Conservation (phyloP, 2,797 vertebrate genomes). For the Malacoctenus gilli region DNA sequence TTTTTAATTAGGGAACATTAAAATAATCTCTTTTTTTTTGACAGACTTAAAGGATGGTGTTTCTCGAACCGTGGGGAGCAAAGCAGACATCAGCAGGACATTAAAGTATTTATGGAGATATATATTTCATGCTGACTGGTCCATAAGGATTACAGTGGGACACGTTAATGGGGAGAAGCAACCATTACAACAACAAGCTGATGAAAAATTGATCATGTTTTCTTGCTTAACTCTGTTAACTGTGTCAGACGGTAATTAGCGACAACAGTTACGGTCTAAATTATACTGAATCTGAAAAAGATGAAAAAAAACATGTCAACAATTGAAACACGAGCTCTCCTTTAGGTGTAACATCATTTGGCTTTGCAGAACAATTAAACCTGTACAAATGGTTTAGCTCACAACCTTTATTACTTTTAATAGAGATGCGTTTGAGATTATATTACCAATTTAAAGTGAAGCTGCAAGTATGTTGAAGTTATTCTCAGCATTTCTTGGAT, state of each 20-base stretch:
- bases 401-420: slow-evolving; percentile 16
- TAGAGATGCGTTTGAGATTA: slow-evolving; percentile 12
- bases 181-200: slow-evolving; percentile 80
- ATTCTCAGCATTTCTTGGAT: not conserved
- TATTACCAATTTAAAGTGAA: slow-evolving; percentile 18
- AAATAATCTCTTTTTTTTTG: slow-evolving; percentile 32
- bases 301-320: slow-evolving; percentile 5
- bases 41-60: slow-evolving; percentile 38
- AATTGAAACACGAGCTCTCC: slow-evolving; percentile 22
- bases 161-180: slow-evolving; percentile 83
- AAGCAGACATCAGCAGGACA: slow-evolving; percentile 72
- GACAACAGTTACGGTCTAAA: slow-evolving; percentile 60
- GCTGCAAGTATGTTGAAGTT: slow-evolving; percentile 5
- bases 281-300: slow-evolving; percentile 43
- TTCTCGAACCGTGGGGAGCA: slow-evolving; percentile 53
- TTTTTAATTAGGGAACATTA: slow-evolving; percentile 14
- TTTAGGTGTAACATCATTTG: not conserved
- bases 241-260: slow-evolving; percentile 75
- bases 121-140: slow-evolving; percentile 87
- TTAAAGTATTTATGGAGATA: slow-evolving; percentile 84
- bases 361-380: slow-evolving; percentile 17
- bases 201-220: slow-evolving; percentile 83
- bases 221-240: slow-evolving; percentile 79
- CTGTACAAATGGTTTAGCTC: not conserved
- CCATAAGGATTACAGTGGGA: slow-evolving; percentile 79